These are phyloP conservation scores for Cebus imitator DNA, from an alignment of 2,113 vertebrate genomes.

Conservation along the genomic window DNA sequence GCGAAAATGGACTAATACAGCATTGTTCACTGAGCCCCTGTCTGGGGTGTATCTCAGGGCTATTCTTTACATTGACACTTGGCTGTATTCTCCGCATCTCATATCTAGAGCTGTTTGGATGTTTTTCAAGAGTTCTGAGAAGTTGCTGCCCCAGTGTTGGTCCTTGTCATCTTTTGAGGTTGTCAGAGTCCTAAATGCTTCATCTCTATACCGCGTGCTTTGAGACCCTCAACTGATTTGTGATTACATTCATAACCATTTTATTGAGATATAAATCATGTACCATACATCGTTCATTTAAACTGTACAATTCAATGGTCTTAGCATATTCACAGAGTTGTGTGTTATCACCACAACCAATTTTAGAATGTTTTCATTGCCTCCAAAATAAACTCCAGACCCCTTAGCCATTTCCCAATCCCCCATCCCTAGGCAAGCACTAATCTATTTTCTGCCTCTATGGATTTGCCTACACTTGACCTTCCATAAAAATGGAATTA, in stretches of 20 bases:
- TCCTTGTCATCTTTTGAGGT: not conserved
- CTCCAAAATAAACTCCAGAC: not conserved
- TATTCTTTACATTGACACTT: not conserved
- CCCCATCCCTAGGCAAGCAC: not conserved
- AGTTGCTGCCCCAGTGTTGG: not conserved
- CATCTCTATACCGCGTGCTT: not conserved
- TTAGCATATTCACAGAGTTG: not conserved
- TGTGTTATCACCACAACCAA: not conserved
- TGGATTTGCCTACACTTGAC: not conserved
- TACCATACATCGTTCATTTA: not conserved
- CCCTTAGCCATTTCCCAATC: not conserved
- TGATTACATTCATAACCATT: slow-evolving; percentile 10
- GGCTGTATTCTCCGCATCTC: not conserved
- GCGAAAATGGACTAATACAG: too few species aligned
- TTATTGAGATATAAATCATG: slow-evolving; percentile 19
- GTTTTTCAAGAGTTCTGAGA: slow-evolving; percentile 25
- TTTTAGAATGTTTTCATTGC: slow-evolving; percentile 29
- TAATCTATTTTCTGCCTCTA: not conserved
- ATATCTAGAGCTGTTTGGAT: not conserved
- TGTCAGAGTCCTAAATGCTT: not conserved
- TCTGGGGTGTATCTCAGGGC: not conserved
- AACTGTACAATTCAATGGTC: not conserved
- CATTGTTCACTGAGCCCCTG: not conserved
- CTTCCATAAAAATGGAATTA: not conserved
- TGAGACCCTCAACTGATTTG: not conserved